A percentile compares a stretch with the other conserved stretches of the same genome.
Conservation (phyloP, 2,888 invertebrate species). For the Cotesia congregata region DNA sequence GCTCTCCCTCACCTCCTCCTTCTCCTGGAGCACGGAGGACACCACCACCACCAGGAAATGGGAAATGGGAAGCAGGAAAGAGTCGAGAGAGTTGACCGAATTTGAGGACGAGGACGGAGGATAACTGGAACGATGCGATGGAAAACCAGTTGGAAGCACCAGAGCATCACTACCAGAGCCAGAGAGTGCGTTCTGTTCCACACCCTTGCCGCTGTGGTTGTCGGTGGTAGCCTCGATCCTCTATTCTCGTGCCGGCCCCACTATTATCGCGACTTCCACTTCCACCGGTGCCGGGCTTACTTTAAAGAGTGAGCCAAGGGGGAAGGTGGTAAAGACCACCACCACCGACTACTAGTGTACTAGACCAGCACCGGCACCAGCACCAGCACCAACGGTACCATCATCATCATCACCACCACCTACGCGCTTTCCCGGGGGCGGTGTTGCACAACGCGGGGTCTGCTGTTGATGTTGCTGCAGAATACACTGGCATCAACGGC, state of each 20-base stretch:
- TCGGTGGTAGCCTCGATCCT: conserved; percentile 33
- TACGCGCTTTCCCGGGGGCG: conserved; percentile 35
- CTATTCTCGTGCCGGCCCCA: background rate
- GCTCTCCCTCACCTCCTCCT: conserved; percentile 8
- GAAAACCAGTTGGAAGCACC: background rate
- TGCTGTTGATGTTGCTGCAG: conserved; percentile 29
- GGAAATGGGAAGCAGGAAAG: no score
- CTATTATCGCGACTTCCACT: background rate
- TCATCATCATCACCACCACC: conserved; percentile 13
- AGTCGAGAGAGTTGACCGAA: no score
- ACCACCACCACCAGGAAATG: no score
- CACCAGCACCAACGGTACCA: background rate
- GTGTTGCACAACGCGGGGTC: conserved; percentile 24
- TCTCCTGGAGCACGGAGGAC: no score
- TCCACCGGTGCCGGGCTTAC: background rate
- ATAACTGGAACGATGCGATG: conserved; percentile 1
- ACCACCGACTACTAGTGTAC: conserved; percentile 7
- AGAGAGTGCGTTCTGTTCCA: conserved; percentile 38
- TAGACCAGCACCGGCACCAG: background rate
- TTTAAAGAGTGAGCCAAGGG: background rate
- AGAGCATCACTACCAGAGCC: background rate
- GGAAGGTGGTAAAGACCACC: background rate
- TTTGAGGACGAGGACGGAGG: background rate
- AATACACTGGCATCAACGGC: background rate
- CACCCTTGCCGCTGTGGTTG: conserved; percentile 32